Conservation (phyloP, 1,140 invertebrate genomes). For the Drosophila watanabei region DNA sequence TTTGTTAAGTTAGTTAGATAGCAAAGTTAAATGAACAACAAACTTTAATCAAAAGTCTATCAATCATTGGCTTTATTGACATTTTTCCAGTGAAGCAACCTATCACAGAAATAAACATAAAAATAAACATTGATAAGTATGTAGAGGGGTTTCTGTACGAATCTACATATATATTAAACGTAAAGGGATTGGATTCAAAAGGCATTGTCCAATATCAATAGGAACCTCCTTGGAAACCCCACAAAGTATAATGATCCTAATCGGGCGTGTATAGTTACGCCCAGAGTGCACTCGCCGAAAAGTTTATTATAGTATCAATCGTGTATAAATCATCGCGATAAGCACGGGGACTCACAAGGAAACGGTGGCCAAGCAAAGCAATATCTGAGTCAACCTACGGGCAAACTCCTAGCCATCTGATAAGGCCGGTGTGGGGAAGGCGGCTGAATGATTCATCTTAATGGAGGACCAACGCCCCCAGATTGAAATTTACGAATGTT, state of each 20-base stretch:
- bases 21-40: neutral
- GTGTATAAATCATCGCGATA: conserved; percentile 41
- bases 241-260: conserved; percentile 23
- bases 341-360: conserved; percentile 58
- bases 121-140: conserved; percentile 2
- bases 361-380: neutral
- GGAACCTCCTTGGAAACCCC: neutral
- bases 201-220: neutral
- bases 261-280: conserved; percentile 8
- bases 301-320: conserved; percentile 26
- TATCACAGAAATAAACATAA: conserved; percentile 7
- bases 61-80: conserved; percentile 22
- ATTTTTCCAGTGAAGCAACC: conserved; percentile 15
- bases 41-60: neutral
- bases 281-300: conserved; percentile 8
- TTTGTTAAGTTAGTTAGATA: neutral
- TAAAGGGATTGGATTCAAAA: neutral
- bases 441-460: conserved; percentile 31
- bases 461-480: neutral
- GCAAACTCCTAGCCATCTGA: neutral
- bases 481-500: neutral
- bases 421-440: conserved; percentile 8
- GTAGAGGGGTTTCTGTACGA: neutral
- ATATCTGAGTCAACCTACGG: conserved; percentile 11
- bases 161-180: neutral